These are phyloP conservation scores for Napeogenes sylphis DNA, from an alignment of 2,888 invertebrate genomes.

Conservation along the genomic window DNA sequence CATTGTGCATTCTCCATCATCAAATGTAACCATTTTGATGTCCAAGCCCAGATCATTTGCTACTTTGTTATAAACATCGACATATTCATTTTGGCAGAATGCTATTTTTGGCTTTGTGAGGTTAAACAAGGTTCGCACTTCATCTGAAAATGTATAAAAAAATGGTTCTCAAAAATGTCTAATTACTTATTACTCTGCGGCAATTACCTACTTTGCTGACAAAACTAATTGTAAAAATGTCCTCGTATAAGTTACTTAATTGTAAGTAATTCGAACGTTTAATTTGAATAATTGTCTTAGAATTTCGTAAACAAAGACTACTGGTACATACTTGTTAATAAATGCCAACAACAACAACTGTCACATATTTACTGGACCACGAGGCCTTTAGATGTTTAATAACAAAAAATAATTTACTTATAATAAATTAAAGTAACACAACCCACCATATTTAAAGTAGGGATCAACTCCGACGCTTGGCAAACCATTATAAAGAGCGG, in stretches of 20 bases:
- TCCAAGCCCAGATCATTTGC: constrained; percentile 42
- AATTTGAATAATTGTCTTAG: too few relatives aligned
- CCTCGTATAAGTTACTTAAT: too few relatives aligned
- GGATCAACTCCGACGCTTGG: constrained; percentile 58
- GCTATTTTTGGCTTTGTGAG: constrained; percentile 51
- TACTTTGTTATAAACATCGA: constrained; percentile 38
- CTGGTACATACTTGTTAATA: too few relatives aligned
- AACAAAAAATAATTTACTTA: too few relatives aligned
- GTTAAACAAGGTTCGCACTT: constrained; percentile 50
- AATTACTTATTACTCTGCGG: neutral
- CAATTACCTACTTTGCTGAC: too few relatives aligned
- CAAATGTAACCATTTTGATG: constrained; percentile 49
- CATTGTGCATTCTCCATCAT: constrained; percentile 46
- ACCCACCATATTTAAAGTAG: constrained; percentile 52
- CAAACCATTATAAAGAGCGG: constrained; percentile 54
- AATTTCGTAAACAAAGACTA: too few relatives aligned
- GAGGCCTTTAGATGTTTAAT: too few relatives aligned
- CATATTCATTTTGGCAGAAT: constrained; percentile 49
- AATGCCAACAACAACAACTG: too few relatives aligned
- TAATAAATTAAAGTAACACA: neutral
- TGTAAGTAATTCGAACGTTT: too few relatives aligned
- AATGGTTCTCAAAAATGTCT: neutral
- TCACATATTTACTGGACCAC: too few relatives aligned
- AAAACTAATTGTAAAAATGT: too few relatives aligned
- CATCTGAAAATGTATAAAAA: constrained; percentile 43